phyloP scores from a whole-genome alignment of 1,140 invertebrate species.

The Leptinotarsa texana region DNA sequence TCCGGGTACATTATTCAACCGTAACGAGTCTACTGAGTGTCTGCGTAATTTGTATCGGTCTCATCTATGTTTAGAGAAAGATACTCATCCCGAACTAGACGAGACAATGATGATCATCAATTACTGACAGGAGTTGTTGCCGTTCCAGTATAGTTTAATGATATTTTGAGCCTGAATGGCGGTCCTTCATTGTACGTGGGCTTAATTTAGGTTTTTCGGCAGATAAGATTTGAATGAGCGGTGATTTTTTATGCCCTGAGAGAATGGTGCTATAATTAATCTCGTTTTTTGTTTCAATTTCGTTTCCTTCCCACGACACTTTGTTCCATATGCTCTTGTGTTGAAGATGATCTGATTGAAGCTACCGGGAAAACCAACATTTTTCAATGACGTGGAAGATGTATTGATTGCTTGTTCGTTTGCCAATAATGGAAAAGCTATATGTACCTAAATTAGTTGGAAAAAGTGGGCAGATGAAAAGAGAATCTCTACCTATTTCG shows the following conservation, averaged over 20 bases:
- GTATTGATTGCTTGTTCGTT: no score
- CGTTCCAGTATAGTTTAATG: slow-evolving; percentile 19
- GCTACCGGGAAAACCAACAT: no score
- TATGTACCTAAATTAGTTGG: no score
- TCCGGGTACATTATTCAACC: background rate
- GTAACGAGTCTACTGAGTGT: slow-evolving; percentile 14
- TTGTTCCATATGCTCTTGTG: background rate
- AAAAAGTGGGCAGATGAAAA: no score
- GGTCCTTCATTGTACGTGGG: slow-evolving; percentile 13
- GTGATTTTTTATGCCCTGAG: slow-evolving; percentile 3
- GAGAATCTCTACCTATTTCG: no score
- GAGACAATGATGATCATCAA: slow-evolving; percentile 18
- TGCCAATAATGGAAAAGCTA: no score
- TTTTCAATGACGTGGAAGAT: no score
- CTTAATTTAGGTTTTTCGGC: slow-evolving; percentile 11
- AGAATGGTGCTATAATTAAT: slow-evolving; percentile 12
- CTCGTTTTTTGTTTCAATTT: background rate
- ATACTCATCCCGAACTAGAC: slow-evolving; percentile 10
- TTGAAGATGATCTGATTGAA: no score
- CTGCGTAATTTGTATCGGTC: slow-evolving; percentile 16
- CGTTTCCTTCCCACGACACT: background rate
- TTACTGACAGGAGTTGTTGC: slow-evolving; percentile 16
- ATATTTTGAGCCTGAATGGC: slow-evolving; percentile 17
- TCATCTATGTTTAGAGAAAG: slow-evolving; percentile 19
- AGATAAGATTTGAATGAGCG: slow-evolving; percentile 1